Evolutionary conservation across 2,888 invertebrate genomes (phyloP), one percentile per base, ranked within the genome.

Genomic region (Catocala fraxini): DNA sequence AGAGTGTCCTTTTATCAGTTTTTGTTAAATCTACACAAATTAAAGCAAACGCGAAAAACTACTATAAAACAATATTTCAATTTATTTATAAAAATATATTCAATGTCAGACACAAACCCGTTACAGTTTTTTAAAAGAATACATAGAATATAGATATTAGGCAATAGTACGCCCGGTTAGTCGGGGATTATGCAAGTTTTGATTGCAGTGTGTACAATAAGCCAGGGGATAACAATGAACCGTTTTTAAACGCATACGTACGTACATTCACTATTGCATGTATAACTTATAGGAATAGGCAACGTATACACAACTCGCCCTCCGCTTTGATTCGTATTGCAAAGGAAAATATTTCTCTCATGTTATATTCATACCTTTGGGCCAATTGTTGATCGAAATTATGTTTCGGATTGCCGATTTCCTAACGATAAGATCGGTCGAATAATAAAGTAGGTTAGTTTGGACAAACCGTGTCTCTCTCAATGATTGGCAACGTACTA

Each of bases 341-440:
- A 63, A 63, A 60, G 60, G 60, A 55, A 60, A 63, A 71, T 65
- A 71, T 75, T 66, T 58, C 45, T 51, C 59, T 71, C 71, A 71
- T 75, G 75, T 74, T 58, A 71, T 66, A 74, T 75, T 75, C 72
- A 71, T 75, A 63, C 62, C 66, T 71, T 59, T 59, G 57, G 75
- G 68, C 75, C 75, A 71, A 71, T 75, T 58, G 67, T 62, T 74
- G 71, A 74, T 74, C 65, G 74, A 65, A 74, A 70, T 52, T 67
- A 67, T 6, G 55, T 51, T 62, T 62, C 55, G 45, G 25, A 47
- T 54, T 66, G 49, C 13, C n/a, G 47, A 66, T 71, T 62, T 48
- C 57, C 39, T 45, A 59, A 55, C 62, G 62, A 70, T 71, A 65
- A 51, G 15, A 41, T 43, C 13, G 48, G 33, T 5, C 0, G n/a